phyloP scores from a whole-genome alignment of 92 coral and sea anemone genomes.

The Zoanthus gigantus region DNA sequence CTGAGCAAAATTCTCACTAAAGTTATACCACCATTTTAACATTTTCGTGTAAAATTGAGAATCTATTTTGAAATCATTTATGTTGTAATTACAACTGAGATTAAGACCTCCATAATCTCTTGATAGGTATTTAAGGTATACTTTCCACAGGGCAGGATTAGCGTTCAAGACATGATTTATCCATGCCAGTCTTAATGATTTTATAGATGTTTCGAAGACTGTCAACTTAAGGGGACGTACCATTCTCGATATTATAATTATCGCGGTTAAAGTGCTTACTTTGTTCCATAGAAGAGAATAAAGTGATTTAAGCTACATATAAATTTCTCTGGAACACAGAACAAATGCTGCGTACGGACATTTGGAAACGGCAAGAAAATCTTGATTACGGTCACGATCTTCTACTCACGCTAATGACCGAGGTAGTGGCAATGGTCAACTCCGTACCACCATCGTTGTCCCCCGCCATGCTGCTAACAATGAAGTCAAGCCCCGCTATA shows the following conservation, averaged over 20 bases:
- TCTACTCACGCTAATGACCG: no score
- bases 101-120: conserved; percentile 18
- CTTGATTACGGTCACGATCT: no score
- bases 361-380: no score
- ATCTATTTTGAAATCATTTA: conserved; percentile 26
- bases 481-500: no score
- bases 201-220: conserved; percentile 34
- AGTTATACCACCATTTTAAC: conserved; percentile 35
- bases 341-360: no score
- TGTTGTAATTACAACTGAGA: conserved; percentile 15
- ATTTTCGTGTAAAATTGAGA: conserved; percentile 30
- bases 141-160: conserved; percentile 38
- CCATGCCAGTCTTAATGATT: conserved; percentile 40
- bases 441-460: no score
- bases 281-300: conserved; percentile 19
- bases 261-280: conserved; percentile 17
- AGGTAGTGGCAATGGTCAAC: no score
- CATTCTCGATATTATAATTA: conserved; percentile 18
- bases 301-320: no score
- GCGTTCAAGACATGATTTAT: neutral
- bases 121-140: conserved; percentile 21
- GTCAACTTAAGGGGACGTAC: conserved; percentile 13
- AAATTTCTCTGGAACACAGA: no score
- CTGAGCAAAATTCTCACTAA: conserved; percentile 13
- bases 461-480: no score